phyloP scores from a whole-genome alignment of 2,113 vertebrate species.

The Cyphomyrus discorhynchus region DNA sequence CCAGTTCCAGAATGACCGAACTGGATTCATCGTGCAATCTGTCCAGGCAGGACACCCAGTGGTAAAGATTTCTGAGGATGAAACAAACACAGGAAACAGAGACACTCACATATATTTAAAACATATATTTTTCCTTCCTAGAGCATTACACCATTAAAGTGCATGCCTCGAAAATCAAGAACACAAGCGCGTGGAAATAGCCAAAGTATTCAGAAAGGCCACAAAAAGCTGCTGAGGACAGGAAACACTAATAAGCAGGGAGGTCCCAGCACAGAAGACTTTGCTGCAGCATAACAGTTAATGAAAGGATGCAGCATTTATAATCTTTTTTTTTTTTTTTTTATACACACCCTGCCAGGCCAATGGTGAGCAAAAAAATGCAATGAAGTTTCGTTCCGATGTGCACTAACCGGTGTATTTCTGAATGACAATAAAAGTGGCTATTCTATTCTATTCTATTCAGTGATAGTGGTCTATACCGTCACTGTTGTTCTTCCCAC shows the following conservation, averaged over 20 bases:
- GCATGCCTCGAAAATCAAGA: neutral
- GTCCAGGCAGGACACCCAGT: constrained; percentile 44
- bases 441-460: too few relatives aligned
- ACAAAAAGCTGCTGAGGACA: neutral
- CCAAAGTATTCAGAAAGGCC: neutral
- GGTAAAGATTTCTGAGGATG: constrained; percentile 48
- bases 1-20: constrained; percentile 50
- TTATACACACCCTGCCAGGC: too few relatives aligned
- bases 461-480: constrained; percentile 31
- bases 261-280: neutral
- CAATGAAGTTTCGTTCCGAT: too few relatives aligned
- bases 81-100: constrained; percentile 2
- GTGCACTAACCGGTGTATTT: too few relatives aligned
- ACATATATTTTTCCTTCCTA: neutral
- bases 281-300: neutral
- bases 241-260: neutral
- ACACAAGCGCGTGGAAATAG: neutral
- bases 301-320: neutral
- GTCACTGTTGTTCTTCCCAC: constrained; percentile 59
- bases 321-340: too few relatives aligned
- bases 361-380: too few relatives aligned
- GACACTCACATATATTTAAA: neutral
- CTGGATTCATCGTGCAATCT: constrained; percentile 41
- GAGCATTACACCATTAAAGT: neutral
- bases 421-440: too few relatives aligned